Evolutionary conservation across 2,797 vertebrate genomes (phyloP), one percentile per base, ranked within the genome.

Genomic region (Notolabrus celidotus): DNA sequence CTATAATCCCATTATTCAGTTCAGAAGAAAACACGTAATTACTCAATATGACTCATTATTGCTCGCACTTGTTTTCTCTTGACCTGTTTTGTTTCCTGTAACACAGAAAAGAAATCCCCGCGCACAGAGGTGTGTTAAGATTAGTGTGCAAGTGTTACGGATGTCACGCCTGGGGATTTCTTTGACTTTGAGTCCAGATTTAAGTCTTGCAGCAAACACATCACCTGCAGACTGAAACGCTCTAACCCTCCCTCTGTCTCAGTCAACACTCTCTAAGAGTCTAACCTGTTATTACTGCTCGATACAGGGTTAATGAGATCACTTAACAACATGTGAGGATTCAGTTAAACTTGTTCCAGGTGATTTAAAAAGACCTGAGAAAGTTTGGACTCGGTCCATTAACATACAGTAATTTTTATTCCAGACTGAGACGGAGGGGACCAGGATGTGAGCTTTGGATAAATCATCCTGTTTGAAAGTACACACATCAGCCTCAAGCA

Each of bases 261-360:
- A 7, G 9, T 27, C 6, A 43, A 0, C 29, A 29, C 1, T 7
- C 33, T 31, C 17, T 2, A 0, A 34, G 49, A 31, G 34, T 10
- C 1, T 5, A 11, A 19, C 34, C 15, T 20, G 27, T 23, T 3
- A 25, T 43, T 31, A 20, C 7, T 27, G 8, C 39, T 16, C 20
- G 36, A 67, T 36, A 6, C 4, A 12, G 27, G 9, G 17, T n/a
- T 11, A 12, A 10, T 43, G 45, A 5, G 8, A 0, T 16, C 3
- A 68, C 34, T 45, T 42, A 31, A 27, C 15, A 52, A 29, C 56
- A 17, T 53, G 20, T 36, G 43, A 39, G 10, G 6, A 23, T 3
- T 55, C 8, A 0, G 61, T 17, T 38, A 9, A 81, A 85, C 83
- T 41, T 2, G 82, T 71, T 61, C 77, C 19, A 36, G 71, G 50